A percentile compares a stretch with the other conserved stretches of the same genome.
These are phyloP conservation scores for Kryphioiulus occultus DNA, from an alignment of 2,888 invertebrate species.

Conservation along the genomic window DNA sequence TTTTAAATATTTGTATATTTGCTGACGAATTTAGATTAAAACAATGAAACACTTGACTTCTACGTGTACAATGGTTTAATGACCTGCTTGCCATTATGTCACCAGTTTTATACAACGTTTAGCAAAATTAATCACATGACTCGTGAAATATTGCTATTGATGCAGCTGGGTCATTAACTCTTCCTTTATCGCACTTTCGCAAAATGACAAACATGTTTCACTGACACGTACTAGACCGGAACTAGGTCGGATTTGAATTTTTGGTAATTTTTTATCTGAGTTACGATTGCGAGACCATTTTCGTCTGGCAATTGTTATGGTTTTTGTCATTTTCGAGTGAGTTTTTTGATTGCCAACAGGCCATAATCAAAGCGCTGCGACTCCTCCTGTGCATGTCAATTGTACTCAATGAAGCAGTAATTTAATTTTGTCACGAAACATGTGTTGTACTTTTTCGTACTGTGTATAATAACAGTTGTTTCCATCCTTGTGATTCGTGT, in stretches of 20 bases:
- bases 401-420: neutral
- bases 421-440: constrained; percentile 10
- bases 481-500: neutral
- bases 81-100: neutral
- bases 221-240: neutral
- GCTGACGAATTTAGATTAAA: no score
- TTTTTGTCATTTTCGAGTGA: neutral
- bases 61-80: neutral
- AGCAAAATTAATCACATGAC: neutral
- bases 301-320: neutral
- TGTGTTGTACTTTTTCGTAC: neutral
- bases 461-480: neutral
- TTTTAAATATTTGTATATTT: no score
- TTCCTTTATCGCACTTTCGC: neutral
- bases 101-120: neutral
- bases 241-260: neutral
- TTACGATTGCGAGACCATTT: neutral
- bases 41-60: no score
- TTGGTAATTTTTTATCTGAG: neutral
- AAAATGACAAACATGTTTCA: neutral
- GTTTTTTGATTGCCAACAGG: neutral
- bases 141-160: neutral
- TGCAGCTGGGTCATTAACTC: neutral
- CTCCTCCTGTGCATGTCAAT: neutral
- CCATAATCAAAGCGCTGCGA: neutral